Conservation (phyloP, 2,888 invertebrate genomes). For the Chelonus formosanus region DNA sequence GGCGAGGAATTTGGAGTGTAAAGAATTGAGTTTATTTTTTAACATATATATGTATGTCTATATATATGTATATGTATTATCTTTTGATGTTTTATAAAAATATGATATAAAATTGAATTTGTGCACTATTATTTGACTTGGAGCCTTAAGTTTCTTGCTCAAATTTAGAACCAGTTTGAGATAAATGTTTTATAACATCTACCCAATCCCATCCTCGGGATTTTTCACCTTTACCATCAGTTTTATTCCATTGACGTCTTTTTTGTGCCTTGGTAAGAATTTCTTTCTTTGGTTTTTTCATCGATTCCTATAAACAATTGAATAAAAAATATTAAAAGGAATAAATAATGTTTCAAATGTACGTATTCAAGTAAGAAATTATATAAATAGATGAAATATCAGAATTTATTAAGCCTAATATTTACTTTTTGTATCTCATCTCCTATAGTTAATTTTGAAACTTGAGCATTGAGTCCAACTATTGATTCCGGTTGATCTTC, state of each 20-base stretch:
- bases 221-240: constrained; percentile 84
- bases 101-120: constrained; percentile 49
- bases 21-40: constrained; percentile 24
- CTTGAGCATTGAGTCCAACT: constrained; percentile 63
- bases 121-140: constrained; percentile 44
- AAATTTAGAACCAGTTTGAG: constrained; percentile 76
- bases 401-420: too few species aligned
- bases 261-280: constrained; percentile 93
- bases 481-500: constrained; percentile 74
- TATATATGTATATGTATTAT: constrained; percentile 42
- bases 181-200: constrained; percentile 94
- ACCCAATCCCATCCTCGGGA: constrained; percentile 95
- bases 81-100: constrained; percentile 55
- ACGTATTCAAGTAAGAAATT: too few species aligned
- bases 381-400: too few species aligned
- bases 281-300: constrained; percentile 78
- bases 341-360: too few species aligned
- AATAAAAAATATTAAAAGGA: not conserved
- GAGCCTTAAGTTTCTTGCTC: constrained; percentile 57
- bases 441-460: constrained; percentile 70
- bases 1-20: not conserved
- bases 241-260: constrained; percentile 84
- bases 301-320: constrained; percentile 56
- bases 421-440: constrained; percentile 63
- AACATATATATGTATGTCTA: constrained; percentile 34